These are phyloP conservation scores for Lophius piscatorius DNA, from an alignment of 2,113 vertebrate genomes.

Conservation along the genomic window DNA sequence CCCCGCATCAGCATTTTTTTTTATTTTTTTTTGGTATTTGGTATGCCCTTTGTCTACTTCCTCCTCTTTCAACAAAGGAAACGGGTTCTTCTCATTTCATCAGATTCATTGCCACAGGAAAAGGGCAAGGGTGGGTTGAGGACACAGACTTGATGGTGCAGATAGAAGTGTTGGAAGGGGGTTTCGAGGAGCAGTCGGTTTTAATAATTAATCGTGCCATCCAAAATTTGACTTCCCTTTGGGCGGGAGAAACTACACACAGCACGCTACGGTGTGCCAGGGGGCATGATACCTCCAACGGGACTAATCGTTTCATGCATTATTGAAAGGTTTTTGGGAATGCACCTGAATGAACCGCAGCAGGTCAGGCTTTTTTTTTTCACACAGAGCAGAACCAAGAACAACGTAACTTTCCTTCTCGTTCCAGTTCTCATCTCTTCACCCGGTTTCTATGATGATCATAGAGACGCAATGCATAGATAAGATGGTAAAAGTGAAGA, in stretches of 20 bases:
- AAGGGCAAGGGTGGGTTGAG: background rate
- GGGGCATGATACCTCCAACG: constrained; percentile 61
- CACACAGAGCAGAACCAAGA: constrained; percentile 24
- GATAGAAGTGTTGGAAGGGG: constrained; percentile 16
- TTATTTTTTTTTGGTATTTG: constrained; percentile 22
- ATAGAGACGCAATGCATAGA: too few species aligned
- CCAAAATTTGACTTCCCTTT: constrained; percentile 30
- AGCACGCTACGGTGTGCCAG: constrained; percentile 42
- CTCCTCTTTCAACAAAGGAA: constrained; percentile 69
- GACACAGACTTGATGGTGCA: constrained; percentile 4
- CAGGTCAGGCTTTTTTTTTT: constrained; percentile 20
- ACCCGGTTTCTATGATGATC: background rate
- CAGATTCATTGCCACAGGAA: constrained; percentile 20
- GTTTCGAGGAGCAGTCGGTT: constrained; percentile 38
- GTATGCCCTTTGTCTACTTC: constrained; percentile 48
- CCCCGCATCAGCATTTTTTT: constrained; percentile 66
- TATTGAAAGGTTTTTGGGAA: constrained; percentile 66
- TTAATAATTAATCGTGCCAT: constrained; percentile 40
- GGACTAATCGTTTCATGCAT: constrained; percentile 70
- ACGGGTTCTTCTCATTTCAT: constrained; percentile 48
- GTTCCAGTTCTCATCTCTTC: constrained; percentile 12
- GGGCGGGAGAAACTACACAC: constrained; percentile 38
- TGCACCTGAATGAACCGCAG: constrained; percentile 48
- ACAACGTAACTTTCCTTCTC: constrained; percentile 13
- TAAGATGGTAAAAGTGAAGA: too few species aligned